Evolutionary conservation across 64 coral and sea anemone genomes (phyloP).

Genomic region (Exaiptasia diaphana): DNA sequence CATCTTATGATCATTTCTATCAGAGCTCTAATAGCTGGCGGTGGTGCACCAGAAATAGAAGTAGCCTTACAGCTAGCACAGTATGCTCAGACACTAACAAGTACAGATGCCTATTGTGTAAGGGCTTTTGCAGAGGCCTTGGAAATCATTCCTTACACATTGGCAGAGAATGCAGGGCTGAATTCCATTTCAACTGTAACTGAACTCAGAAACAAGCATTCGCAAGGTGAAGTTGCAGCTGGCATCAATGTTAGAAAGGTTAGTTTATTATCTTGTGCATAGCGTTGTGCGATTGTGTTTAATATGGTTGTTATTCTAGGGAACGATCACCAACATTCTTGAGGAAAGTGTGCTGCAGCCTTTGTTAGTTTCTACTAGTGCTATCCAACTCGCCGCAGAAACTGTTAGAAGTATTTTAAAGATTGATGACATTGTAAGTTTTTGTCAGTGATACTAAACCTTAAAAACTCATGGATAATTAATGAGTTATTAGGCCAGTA

Average conservation of each 20-base stretch:
- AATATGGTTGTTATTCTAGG: slow-evolving; percentile 41
- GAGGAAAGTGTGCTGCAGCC: slow-evolving; percentile 98
- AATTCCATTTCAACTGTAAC: slow-evolving; percentile 97
- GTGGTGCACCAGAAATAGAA: slow-evolving; percentile 94
- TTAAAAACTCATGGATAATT: too few relatives aligned
- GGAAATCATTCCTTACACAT: slow-evolving; percentile 89
- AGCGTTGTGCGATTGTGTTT: too few relatives aligned
- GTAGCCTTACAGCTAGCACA: slow-evolving; percentile 75
- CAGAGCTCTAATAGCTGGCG: slow-evolving; percentile 93
- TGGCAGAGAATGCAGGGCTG: slow-evolving; percentile 93
- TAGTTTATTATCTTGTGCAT: background rate
- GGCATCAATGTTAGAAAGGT: slow-evolving; percentile 99
- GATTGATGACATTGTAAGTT: slow-evolving; percentile 97
- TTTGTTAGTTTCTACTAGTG: slow-evolving; percentile 90
- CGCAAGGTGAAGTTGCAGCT: slow-evolving; percentile 77
- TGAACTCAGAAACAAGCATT: slow-evolving; percentile 91
- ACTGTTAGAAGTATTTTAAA: slow-evolving; percentile 96
- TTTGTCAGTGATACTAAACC: too few relatives aligned
- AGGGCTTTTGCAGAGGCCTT: slow-evolving; percentile 91
- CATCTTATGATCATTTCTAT: background rate
- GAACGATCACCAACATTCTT: slow-evolving; percentile 93
- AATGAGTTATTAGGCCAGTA: too few relatives aligned
- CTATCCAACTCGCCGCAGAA: slow-evolving; percentile 83
- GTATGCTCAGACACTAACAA: slow-evolving; percentile 83
- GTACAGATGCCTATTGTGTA: slow-evolving; percentile 95